Base-by-base conservation (phyloP, 2,113 vertebrate genomes). In the Nothoprocta perdicaria region DNA sequence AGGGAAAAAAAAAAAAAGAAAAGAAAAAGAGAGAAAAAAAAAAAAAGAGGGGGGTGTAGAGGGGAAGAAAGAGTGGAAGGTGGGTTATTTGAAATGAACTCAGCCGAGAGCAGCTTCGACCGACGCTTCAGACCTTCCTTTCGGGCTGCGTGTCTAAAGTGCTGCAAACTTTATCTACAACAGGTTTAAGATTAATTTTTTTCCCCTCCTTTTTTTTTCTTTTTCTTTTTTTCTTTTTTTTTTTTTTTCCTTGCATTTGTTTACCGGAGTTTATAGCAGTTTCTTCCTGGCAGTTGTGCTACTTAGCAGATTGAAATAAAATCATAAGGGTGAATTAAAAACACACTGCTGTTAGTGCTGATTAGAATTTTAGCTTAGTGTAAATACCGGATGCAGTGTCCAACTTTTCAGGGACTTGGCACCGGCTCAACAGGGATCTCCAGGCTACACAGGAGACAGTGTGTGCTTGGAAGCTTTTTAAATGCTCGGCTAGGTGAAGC, bases 311-410 rank as follows among this genome's bases (percentile, higher is more conserved):
- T 98, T 98, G 97, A 97, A 98, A 98, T 98, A 98, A 98, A 98
- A 98, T 98, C 97, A 97, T 98, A 97, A 97, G 97, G 97, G 97
- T 97, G 97, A 98, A 98, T 98, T 98, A 98, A 98, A 98, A 98
- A 98, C 98, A 98, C 97, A 98, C 97, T 97, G 97, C 97, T 97
- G 97, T 96, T 97, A 97, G 96, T 97, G 96, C 96, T 97, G 97
- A 98, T 97, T 98, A 98, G 97, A 97, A 98, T 98, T 97, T 97
- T 97, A 98, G 97, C 97, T 97, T 97, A 97, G 97, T 97, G 97
- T 98, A 93, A 98, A 98, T 98, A 98, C 98, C 97, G 97, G 97
- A 97, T 97, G 97, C 97, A 98, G 98, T 98, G 98, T 98, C 97
- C 98, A 98, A 98, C 97, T 98, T 98, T 97, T 97, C 96, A 97